Base-by-base conservation (phyloP, 2,888 invertebrate genomes). In the Tridacna crocea region DNA sequence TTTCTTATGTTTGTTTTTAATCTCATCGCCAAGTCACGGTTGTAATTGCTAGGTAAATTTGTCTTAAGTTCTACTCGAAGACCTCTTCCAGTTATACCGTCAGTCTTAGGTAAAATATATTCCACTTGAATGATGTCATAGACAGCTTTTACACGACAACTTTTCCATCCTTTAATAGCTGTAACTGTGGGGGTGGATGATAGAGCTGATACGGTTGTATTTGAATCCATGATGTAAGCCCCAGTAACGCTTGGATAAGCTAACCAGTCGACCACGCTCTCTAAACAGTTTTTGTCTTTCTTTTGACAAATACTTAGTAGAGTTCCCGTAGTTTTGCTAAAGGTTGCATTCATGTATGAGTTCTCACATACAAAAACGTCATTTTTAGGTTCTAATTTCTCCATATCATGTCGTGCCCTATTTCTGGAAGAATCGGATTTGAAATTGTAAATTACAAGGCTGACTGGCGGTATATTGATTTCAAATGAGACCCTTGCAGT, bases 21-120 rank as follows among this genome's bases (percentile, higher is more conserved):
- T 77, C 92, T 84, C 91, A 94, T 91, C 22, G 94, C 90, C 6
- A 94, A 72, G 81, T 94, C 94, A 10, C 83, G 83, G 22, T 75
- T 60, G 58, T 79, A 83, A 13, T 47, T 46, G 10, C 27, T 65
- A 1, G 72, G 47, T 26, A 85, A 72, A 51, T 85, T 82, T 58
- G 78, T 81, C 6, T 72, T 26, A 10, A 85, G 27, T 13, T 83
- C 73, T 6, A 85, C 68, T 46, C 79, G 51, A 12, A 85, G 55
- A 0, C 81, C 73, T 36, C 70, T 76, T 24, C 81, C 85, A 11
- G 68, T 24, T 19, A 79, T 74, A 24, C 61, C 65, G 11, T 68
- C 19, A 15, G 66, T 74, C 12, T 61, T 24, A 11, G 79, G 77
- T 26, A 85, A 46, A 24, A 66, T 79, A 17, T 77, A 46, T 60